Conservation (phyloP, 2,888 invertebrate species). For the Chorisops tibialis region DNA sequence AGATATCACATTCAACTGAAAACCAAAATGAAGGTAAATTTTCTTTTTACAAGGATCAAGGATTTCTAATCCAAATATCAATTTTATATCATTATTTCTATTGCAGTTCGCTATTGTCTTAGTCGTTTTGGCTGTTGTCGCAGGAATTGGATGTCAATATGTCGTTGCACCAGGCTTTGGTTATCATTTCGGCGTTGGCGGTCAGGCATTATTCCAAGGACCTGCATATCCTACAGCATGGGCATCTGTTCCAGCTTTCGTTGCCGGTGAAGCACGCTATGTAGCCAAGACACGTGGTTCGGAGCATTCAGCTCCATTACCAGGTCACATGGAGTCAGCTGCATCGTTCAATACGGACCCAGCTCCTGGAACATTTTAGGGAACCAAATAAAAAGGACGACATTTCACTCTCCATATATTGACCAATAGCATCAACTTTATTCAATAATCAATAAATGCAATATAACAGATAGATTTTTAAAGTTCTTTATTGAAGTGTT, state of each 20-base stretch:
- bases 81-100: too few relatives aligned
- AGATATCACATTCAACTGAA: too few relatives aligned
- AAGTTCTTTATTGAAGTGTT: too few relatives aligned
- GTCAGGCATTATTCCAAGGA: too few relatives aligned
- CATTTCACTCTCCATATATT: too few relatives aligned
- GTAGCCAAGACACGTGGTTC: constrained; percentile 52
- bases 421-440: too few relatives aligned
- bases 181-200: too few relatives aligned
- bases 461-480: too few relatives aligned
- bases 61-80: too few relatives aligned
- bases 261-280: constrained; percentile 44
- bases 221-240: not conserved
- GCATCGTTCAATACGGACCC: constrained; percentile 49
- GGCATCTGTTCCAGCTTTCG: not conserved
- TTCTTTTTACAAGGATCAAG: too few relatives aligned
- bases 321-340: constrained; percentile 43
- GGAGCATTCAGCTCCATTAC: constrained; percentile 51
- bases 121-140: not conserved
- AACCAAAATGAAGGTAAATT: not conserved
- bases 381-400: too few relatives aligned
- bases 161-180: not conserved
- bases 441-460: too few relatives aligned
- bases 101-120: not conserved
- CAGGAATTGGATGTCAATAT: not conserved
- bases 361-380: constrained; percentile 48